Conservation (phyloP, 53 echinoderm and acorn worm species). For the Patiria pectinifera region DNA sequence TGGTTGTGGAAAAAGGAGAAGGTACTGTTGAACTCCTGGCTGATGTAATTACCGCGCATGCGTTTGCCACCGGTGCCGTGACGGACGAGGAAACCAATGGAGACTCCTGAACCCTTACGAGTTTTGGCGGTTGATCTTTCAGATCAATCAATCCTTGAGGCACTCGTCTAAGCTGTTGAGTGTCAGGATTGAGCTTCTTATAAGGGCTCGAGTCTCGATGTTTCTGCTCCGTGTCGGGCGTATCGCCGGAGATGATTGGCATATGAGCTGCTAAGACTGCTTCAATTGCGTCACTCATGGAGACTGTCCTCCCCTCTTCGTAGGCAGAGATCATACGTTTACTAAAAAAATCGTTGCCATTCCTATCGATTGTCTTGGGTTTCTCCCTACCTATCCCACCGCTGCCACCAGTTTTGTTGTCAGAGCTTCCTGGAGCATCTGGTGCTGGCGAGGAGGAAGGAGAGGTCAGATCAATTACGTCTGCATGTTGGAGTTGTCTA, state of each 20-base stretch:
- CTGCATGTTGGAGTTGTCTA: neutral
- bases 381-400: neutral
- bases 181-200: neutral
- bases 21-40: constrained; percentile 7
- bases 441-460: constrained; percentile 45
- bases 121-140: constrained; percentile 15
- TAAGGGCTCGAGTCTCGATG: neutral
- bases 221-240: neutral
- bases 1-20: neutral
- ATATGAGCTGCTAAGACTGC: constrained; percentile 32
- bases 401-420: constrained; percentile 11
- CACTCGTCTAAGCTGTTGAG: neutral
- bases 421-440: neutral
- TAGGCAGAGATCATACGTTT: neutral
- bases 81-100: neutral
- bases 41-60: constrained; percentile 37
- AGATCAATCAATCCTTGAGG: neutral
- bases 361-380: neutral
- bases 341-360: neutral
- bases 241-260: neutral
- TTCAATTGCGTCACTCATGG: constrained; percentile 48
- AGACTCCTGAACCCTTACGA: neutral
- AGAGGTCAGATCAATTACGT: constrained; percentile 57
- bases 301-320: constrained; percentile 25
- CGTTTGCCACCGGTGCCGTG: constrained; percentile 1